Evolutionary conservation across 2,797 vertebrate species (phyloP), one percentile per base, ranked within the genome.

Genomic region (Prunella strophiata): DNA sequence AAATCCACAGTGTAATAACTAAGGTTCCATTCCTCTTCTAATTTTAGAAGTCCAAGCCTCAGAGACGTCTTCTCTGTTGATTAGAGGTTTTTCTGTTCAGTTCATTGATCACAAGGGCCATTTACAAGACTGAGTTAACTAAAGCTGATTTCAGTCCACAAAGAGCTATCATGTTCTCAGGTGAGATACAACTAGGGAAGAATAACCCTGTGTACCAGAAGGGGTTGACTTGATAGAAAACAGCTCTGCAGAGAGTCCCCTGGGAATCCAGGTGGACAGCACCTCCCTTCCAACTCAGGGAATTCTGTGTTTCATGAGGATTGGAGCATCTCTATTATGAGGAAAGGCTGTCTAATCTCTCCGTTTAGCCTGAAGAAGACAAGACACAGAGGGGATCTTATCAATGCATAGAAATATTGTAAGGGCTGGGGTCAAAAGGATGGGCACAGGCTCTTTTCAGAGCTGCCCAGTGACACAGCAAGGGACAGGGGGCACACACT

Each of bases 41-140:
- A 93, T 93, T 96, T 95, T 88, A 94, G 91, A 94, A 91, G 55
- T 42, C 48, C 91, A 86, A 84, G 62, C 55, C 85, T 82, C 63
- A 81, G 77, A 92, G 79, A 94, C 5, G 20, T 9, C 87, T 88
- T 45, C 73, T 70, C 62, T 88, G 90, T 90, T 93, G 88, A 95
- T 95, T 76, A 93, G 85, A 84, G 58, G 22, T 52, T 94, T 94
- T 96, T 57, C 84, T 94, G 27, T 58, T 89, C 83, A 79, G 55
- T 70, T 94, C 85, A 86, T 91, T 93, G 91, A 97, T 95, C 89
- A 84, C 36, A 86, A 71, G 89, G 74, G 59, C 83, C 89, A 79
- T 94, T 93, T 93, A 81, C 79, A 91, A 88, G 79, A 45, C 62
- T 62, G 45, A 94, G 82, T 89, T 93, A 83, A 66, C 85, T 95